Conservation (phyloP, 2,113 vertebrate genomes). For the Anser brachyrhynchus region DNA sequence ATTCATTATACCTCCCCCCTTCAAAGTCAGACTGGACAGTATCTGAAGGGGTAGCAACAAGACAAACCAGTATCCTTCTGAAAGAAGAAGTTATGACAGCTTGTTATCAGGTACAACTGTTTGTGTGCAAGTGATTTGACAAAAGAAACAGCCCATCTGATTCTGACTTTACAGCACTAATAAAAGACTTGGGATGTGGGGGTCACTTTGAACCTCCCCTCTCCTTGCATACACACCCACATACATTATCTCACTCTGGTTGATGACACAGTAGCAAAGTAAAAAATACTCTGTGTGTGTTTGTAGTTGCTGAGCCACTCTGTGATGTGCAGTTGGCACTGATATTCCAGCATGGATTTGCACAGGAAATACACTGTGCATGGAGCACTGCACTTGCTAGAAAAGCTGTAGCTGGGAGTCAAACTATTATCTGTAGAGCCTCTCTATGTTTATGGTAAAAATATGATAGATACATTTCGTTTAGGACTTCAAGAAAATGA, state of each 20-base stretch:
- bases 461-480: background rate
- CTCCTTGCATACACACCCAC: background rate
- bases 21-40: background rate
- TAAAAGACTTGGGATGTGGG: background rate
- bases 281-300: background rate
- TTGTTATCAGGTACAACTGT: background rate
- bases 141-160: background rate
- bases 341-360: accelerated
- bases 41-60: background rate
- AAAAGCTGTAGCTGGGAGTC: background rate
- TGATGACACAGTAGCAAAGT: slow-evolving; percentile 7
- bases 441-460: background rate
- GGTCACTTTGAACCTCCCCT: background rate
- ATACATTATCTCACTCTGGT: background rate
- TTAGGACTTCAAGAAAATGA: background rate
- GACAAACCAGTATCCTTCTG: background rate
- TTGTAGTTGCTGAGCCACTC: background rate
- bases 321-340: background rate
- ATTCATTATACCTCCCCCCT: background rate
- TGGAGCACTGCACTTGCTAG: accelerated
- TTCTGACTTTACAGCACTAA: background rate
- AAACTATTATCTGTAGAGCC: background rate
- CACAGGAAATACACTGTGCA: background rate
- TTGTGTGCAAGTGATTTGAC: background rate
- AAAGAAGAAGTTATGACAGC: background rate